These are phyloP conservation scores for Spilosoma lubricipeda DNA, from an alignment of 2,888 invertebrate genomes.

Conservation along the genomic window DNA sequence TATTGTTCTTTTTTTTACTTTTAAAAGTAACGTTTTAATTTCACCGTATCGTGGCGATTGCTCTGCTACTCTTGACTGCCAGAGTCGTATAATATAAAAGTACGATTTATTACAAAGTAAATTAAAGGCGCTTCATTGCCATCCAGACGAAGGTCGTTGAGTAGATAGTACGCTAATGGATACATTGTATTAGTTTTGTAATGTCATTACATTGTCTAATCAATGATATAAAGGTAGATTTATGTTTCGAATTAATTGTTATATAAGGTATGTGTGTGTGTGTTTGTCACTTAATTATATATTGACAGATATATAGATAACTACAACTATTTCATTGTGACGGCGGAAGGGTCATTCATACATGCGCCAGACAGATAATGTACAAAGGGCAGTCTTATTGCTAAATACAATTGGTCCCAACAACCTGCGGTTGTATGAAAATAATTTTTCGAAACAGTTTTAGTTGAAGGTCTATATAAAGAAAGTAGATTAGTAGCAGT, in stretches of 20 bases:
- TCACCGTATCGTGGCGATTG: neutral
- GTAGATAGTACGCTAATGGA: constrained; percentile 2
- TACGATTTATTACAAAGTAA: neutral
- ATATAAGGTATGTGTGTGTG: neutral
- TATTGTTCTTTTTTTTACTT: too few species aligned
- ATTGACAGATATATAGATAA: neutral
- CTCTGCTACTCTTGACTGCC: neutral
- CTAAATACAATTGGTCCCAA: neutral
- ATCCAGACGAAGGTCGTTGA: neutral
- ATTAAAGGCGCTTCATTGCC: neutral
- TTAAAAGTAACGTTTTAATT: neutral
- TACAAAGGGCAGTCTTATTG: neutral
- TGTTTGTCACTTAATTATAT: neutral
- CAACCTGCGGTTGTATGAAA: neutral
- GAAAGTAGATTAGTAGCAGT: neutral
- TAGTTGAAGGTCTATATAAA: neutral
- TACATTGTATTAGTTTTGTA: constrained; percentile 7
- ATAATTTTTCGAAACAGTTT: neutral
- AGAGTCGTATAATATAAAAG: neutral
- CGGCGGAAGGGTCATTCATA: neutral
- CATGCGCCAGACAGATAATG: neutral
- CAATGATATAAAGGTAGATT: neutral
- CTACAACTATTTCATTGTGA: neutral
- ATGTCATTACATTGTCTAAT: neutral
- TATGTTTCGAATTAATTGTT: neutral